phyloP scores from a whole-genome alignment of 2,797 vertebrate genomes.

The Chelon auratus region DNA sequence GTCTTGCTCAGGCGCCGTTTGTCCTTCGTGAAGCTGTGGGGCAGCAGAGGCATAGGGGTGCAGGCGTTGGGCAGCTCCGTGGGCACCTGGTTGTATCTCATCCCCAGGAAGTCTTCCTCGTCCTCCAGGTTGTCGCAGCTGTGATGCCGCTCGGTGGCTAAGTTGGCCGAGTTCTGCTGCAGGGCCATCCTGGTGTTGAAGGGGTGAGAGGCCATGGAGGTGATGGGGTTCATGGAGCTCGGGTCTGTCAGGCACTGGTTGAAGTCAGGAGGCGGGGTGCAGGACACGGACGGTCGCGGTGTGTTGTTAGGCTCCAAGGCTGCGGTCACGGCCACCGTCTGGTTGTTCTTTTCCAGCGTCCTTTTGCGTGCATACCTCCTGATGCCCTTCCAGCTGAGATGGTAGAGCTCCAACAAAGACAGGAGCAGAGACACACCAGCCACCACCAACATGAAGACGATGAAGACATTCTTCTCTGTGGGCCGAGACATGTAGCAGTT shows the following conservation, averaged over 20 bases:
- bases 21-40: constrained; percentile 82
- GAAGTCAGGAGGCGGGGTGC: constrained; percentile 94
- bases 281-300: constrained; percentile 71
- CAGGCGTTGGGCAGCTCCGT: constrained; percentile 78
- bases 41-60: constrained; percentile 66
- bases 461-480: constrained; percentile 98
- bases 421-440: constrained; percentile 92
- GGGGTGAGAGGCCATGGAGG: constrained; percentile 81
- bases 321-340: constrained; percentile 45
- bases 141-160: constrained; percentile 89
- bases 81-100: constrained; percentile 82
- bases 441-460: constrained; percentile 96
- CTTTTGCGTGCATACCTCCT: constrained; percentile 74
- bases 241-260: constrained; percentile 87
- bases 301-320: constrained; percentile 59
- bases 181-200: constrained; percentile 92
- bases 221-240: constrained; percentile 68
- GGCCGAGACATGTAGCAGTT: constrained; percentile 98
- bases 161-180: constrained; percentile 93
- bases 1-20: constrained; percentile 92
- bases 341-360: constrained; percentile 37
- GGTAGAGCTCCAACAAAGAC: constrained; percentile 92
- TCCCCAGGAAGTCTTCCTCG: constrained; percentile 86
- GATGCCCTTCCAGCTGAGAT: constrained; percentile 92
- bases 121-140: constrained; percentile 76